These are phyloP conservation scores for Microchrysa polita DNA, from an alignment of 2,888 invertebrate species.

Conservation along the genomic window DNA sequence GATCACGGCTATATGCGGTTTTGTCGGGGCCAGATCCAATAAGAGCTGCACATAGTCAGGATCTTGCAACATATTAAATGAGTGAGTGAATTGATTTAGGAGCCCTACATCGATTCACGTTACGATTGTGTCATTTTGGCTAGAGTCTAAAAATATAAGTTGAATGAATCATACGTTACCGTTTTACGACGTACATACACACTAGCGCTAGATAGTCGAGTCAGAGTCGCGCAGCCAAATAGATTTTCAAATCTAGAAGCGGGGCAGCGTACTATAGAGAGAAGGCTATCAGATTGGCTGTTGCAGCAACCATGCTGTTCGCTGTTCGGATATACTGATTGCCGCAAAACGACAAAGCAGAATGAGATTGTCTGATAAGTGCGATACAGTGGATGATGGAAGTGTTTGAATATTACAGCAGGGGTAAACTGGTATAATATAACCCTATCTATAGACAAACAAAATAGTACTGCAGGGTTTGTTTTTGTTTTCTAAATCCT, in stretches of 20 bases:
- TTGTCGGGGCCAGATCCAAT: no score
- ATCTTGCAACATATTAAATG: no score
- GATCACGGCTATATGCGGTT: neutral
- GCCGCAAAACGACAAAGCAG: no score
- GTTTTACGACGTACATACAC: slow-evolving; percentile 43
- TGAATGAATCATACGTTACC: slow-evolving; percentile 36
- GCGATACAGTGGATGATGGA: no score
- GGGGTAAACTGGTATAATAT: no score
- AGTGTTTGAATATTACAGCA: no score
- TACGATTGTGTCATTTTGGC: slow-evolving; percentile 41
- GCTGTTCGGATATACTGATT: neutral
- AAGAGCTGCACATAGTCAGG: no score
- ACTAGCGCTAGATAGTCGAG: slow-evolving; percentile 22
- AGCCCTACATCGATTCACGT: slow-evolving; percentile 33
- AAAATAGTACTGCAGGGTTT: no score
- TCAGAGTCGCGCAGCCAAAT: neutral
- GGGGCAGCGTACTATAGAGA: slow-evolving; percentile 2
- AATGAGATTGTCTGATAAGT: no score
- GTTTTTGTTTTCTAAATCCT: no score
- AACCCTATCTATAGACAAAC: no score
- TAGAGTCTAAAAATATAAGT: slow-evolving; percentile 43
- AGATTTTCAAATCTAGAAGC: slow-evolving; percentile 11
- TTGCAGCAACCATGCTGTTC: slow-evolving; percentile 37
- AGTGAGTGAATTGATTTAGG: slow-evolving; percentile 39
- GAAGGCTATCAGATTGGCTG: slow-evolving; percentile 33